Conservation (phyloP, 2,113 vertebrate genomes). For the Nycticebus coucang region DNA sequence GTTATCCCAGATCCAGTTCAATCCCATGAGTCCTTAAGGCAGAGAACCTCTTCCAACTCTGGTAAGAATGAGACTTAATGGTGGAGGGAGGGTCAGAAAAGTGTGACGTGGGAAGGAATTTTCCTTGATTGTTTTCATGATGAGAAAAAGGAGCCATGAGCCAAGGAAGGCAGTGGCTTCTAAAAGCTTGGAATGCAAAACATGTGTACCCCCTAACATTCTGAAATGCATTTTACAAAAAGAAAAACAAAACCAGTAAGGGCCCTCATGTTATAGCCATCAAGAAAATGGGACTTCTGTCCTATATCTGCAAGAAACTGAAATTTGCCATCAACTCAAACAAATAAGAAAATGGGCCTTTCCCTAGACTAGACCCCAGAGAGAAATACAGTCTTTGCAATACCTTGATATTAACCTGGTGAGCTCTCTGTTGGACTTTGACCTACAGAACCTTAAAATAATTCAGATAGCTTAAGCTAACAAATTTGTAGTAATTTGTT, state of each 20-base stretch:
- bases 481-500: not conserved
- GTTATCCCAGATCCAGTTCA: not conserved
- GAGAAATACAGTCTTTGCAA: not conserved
- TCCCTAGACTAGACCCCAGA: not conserved
- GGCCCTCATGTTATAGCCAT: not conserved
- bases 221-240: no score
- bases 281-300: not conserved
- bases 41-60: not conserved
- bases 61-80: not conserved
- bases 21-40: not conserved
- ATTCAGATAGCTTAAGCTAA: not conserved
- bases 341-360: not conserved
- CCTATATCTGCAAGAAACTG: not conserved
- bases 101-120: not conserved
- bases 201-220: no score
- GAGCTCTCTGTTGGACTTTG: not conserved
- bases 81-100: not conserved
- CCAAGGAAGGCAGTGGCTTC: not conserved
- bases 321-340: not conserved
- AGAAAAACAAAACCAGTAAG: not conserved
- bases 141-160: not conserved
- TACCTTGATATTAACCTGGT: not conserved
- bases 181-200: not conserved
- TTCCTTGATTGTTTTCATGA: not conserved
- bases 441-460: no score